Evolutionary conservation across 2,797 vertebrate species (phyloP).

Genomic region (Malacoctenus gilli): DNA sequence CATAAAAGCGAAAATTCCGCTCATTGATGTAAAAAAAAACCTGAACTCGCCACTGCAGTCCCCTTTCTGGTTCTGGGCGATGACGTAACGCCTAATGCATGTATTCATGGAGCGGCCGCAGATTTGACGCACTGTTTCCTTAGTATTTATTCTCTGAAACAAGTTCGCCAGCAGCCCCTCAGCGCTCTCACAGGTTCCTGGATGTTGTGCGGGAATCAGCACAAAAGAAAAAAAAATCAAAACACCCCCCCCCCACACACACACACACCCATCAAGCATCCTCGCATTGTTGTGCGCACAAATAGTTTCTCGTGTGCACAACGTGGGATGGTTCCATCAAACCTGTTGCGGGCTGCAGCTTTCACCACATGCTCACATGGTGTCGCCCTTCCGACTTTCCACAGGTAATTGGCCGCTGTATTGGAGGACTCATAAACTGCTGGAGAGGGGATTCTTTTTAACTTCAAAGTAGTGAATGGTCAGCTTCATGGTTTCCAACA

Average conservation of each 20-base stretch:
- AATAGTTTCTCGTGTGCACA: too few species aligned
- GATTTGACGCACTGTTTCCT: background rate
- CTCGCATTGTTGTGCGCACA: too few species aligned
- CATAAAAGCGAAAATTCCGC: too few species aligned
- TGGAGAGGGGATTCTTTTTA: too few species aligned
- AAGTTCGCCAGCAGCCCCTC: background rate
- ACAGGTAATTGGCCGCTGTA: background rate
- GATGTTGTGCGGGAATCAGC: background rate
- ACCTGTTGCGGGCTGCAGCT: conserved; percentile 11
- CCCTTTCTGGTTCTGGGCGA: conserved; percentile 21
- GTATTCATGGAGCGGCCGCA: conserved; percentile 17
- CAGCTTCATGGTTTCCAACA: too few species aligned
- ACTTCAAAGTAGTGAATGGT: too few species aligned
- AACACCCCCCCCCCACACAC: too few species aligned
- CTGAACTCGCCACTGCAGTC: too few species aligned
- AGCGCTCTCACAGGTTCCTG: background rate
- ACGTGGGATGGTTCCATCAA: too few species aligned
- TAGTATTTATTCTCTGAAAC: conserved; percentile 11
- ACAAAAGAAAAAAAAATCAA: background rate
- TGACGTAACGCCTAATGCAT: too few species aligned
- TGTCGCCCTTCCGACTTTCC: conserved; percentile 60
- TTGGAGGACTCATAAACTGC: too few species aligned
- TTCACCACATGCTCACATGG: conserved; percentile 57
- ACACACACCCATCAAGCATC: too few species aligned
- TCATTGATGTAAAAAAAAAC: conserved; percentile 30